Evolutionary conservation across 2,113 vertebrate species (phyloP).

Genomic region (Apus apus): DNA sequence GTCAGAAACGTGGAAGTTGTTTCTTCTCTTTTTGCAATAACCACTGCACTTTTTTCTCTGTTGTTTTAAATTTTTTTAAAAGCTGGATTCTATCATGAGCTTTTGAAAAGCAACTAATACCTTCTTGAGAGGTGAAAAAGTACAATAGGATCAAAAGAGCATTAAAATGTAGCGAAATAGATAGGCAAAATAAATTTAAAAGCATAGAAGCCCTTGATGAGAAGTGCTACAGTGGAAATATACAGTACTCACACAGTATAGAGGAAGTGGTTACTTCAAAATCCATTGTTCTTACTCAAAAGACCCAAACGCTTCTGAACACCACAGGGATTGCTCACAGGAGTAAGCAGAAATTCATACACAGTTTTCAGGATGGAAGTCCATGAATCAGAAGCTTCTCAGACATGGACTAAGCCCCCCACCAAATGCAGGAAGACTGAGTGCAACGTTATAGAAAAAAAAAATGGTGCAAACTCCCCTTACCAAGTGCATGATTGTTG

Average conservation of each 20-base stretch:
- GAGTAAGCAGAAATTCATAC: neutral
- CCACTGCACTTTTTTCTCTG: neutral
- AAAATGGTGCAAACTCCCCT: neutral
- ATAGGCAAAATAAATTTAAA: neutral
- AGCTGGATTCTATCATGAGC: neutral
- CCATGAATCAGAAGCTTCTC: neutral
- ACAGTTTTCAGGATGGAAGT: neutral
- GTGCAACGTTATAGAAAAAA: neutral
- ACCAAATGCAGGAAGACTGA: neutral
- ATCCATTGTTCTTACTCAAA: neutral
- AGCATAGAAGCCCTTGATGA: neutral
- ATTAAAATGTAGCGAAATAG: neutral
- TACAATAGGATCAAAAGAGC: neutral
- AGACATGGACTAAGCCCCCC: neutral
- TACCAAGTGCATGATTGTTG: neutral
- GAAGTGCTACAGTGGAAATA: neutral
- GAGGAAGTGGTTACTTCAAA: neutral
- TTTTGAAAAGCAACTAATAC: neutral
- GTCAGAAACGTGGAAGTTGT: neutral
- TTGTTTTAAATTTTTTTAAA: neutral
- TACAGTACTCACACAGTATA: neutral
- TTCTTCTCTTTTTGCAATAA: neutral
- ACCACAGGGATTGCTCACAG: neutral
- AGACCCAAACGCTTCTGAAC: neutral
- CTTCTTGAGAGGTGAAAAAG: neutral